A percentile compares a stretch with the other conserved stretches of the same genome.
Evolutionary conservation across 2,797 vertebrate species (phyloP).

Genomic region (Intellagama lesueurii): DNA sequence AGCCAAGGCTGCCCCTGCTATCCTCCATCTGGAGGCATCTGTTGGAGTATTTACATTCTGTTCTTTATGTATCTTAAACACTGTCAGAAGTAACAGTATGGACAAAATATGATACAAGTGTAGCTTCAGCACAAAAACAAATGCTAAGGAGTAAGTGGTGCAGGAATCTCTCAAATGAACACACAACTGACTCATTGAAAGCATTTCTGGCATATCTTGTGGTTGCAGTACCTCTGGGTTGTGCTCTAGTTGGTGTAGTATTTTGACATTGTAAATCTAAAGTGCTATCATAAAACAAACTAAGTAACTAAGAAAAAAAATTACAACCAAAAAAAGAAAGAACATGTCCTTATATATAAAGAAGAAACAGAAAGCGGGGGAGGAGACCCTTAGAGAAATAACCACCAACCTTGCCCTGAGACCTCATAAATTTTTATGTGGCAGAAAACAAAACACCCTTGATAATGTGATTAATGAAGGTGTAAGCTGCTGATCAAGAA

Average conservation of each 20-base stretch:
- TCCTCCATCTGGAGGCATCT: too few relatives aligned
- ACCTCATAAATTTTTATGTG: constrained; percentile 41
- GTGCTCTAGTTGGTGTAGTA: background rate
- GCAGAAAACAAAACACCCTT: constrained; percentile 42
- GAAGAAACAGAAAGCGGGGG: constrained; percentile 8
- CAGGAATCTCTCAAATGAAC: background rate
- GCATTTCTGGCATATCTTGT: background rate
- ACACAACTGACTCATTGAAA: background rate
- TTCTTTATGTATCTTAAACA: too few relatives aligned
- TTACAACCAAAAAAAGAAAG: background rate
- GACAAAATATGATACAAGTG: too few relatives aligned
- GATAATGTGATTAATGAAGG: constrained; percentile 39
- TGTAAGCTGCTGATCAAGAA: constrained; percentile 28
- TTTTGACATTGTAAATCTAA: constrained; percentile 13
- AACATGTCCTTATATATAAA: background rate
- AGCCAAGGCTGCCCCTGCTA: too few relatives aligned
- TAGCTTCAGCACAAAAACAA: background rate
- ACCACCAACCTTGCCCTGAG: constrained; percentile 11
- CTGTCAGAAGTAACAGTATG: too few relatives aligned
- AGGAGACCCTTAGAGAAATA: constrained; percentile 13
- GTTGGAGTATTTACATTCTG: too few relatives aligned
- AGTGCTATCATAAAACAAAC: constrained; percentile 23
- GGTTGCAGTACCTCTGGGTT: background rate
- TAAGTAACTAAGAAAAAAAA: background rate
- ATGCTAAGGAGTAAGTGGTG: too few relatives aligned